A percentile compares a stretch with the other conserved stretches of the same genome.
Evolutionary conservation across 2,797 vertebrate genomes (phyloP).

Genomic region (Okamejei kenojei): DNA sequence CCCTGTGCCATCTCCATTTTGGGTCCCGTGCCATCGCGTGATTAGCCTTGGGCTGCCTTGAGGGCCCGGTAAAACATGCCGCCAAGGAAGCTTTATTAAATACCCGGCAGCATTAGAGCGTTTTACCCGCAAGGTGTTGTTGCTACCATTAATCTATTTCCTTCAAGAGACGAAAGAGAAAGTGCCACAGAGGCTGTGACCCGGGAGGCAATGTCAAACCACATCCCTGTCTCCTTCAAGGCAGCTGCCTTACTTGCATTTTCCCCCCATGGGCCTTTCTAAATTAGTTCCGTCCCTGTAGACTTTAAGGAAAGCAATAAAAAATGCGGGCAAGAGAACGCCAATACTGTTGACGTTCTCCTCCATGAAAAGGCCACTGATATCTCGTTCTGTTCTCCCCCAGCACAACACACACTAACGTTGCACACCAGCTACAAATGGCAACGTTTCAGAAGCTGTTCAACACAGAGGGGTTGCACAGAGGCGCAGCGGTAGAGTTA

Average conservation of each 20-base stretch:
- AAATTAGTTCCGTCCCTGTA: background rate
- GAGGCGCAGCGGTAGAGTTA: too few species aligned
- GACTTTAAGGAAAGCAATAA: conserved; percentile 17
- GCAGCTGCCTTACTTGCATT: background rate
- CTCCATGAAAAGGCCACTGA: background rate
- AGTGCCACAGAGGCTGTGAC: background rate
- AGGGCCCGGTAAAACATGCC: background rate
- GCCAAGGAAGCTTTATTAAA: background rate
- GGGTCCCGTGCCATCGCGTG: background rate
- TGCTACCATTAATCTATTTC: background rate
- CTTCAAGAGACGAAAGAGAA: background rate
- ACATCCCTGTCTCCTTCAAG: too few species aligned
- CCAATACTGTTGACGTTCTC: background rate
- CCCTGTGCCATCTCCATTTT: background rate
- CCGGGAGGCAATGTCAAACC: background rate
- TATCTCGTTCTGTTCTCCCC: background rate
- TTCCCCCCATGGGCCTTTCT: background rate
- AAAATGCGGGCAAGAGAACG: background rate
- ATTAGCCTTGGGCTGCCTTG: background rate
- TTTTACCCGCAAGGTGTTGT: background rate
- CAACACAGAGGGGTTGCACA: too few species aligned
- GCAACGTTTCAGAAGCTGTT: background rate
- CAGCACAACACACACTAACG: too few species aligned
- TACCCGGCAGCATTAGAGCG: background rate
- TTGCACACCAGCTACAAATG: background rate